Evolutionary conservation across 2,797 vertebrate genomes (phyloP).

Genomic region (Sparidentex hasta): DNA sequence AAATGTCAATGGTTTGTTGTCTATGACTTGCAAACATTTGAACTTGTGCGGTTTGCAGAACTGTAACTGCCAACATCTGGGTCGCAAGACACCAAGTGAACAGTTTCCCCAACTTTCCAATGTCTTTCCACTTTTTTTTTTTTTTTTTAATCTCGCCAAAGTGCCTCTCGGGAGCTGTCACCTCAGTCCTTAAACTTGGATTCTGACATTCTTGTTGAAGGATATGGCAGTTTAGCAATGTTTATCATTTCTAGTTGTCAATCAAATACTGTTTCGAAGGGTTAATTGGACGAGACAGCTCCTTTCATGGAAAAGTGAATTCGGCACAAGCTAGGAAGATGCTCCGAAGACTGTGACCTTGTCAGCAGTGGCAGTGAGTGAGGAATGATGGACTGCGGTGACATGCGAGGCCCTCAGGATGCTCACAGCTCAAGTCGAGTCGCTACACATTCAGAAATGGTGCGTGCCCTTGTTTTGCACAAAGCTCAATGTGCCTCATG

Average conservation of each 20-base stretch:
- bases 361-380: conserved; percentile 59
- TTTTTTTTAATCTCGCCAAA: not conserved
- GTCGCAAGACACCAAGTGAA: not conserved
- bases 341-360: conserved; percentile 76
- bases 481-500: conserved; percentile 56
- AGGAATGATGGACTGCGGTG: conserved; percentile 67
- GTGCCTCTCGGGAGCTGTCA: conserved; percentile 21
- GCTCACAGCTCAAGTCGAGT: conserved; percentile 59
- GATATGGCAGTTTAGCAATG: conserved; percentile 39
- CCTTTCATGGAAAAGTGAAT: conserved; percentile 38
- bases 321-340: conserved; percentile 43
- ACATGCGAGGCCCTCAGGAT: conserved; percentile 62
- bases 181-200: conserved; percentile 2
- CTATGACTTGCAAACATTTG: too few relatives aligned
- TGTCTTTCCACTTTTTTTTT: not conserved
- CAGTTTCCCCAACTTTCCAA: not conserved
- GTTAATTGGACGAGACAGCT: conserved; percentile 60
- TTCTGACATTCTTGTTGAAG: conserved; percentile 35
- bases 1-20: too few relatives aligned
- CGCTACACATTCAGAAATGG: conserved; percentile 54
- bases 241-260: conserved; percentile 55
- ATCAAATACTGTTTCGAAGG: conserved; percentile 35
- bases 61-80: too few relatives aligned
- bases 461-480: conserved; percentile 59
- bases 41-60: too few relatives aligned